A percentile compares a stretch with the other conserved stretches of the same genome.
These are phyloP conservation scores for Cordilura impudica DNA, from an alignment of 2,888 invertebrate species.

Conservation along the genomic window DNA sequence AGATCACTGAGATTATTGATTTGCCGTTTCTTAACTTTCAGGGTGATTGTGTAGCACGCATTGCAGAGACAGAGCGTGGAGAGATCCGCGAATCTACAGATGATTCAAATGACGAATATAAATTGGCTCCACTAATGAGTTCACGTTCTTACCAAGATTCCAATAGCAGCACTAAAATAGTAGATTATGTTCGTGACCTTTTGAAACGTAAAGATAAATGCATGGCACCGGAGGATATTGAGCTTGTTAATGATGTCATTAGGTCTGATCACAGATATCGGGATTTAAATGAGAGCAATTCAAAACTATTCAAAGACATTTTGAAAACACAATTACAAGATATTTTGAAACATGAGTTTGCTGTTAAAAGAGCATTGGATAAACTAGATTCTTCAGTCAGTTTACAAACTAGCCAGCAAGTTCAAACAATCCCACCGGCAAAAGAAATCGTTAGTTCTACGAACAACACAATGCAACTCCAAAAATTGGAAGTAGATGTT, in stretches of 20 bases:
- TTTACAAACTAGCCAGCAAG: not conserved
- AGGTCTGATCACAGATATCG: slow-evolving; percentile 66
- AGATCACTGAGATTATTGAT: not conserved
- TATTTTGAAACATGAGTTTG: slow-evolving; percentile 66
- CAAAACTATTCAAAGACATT: slow-evolving; percentile 66
- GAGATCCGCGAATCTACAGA: slow-evolving; percentile 3
- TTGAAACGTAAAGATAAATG: slow-evolving; percentile 54
- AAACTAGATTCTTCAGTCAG: slow-evolving; percentile 45
- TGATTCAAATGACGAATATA: slow-evolving; percentile 58
- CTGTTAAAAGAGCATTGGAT: slow-evolving; percentile 64
- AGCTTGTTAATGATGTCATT: slow-evolving; percentile 65
- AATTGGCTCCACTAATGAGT: slow-evolving; percentile 60
- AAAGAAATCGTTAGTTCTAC: slow-evolving; percentile 18
- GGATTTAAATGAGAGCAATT: slow-evolving; percentile 63
- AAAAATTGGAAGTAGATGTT: slow-evolving; percentile 66
- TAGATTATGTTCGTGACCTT: slow-evolving; percentile 63
- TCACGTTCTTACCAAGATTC: slow-evolving; percentile 21
- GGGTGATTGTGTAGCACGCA: not conserved
- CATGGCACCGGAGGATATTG: slow-evolving; percentile 64
- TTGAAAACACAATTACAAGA: slow-evolving; percentile 65
- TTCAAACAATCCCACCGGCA: not conserved
- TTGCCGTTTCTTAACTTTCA: too few relatives aligned
- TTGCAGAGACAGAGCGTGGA: not conserved
- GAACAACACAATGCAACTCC: not conserved
- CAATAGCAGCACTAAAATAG: slow-evolving; percentile 43